Conservation (phyloP, 37 sponge, comb jelly and placozoan species). For the Chondrosia reniformis region DNA sequence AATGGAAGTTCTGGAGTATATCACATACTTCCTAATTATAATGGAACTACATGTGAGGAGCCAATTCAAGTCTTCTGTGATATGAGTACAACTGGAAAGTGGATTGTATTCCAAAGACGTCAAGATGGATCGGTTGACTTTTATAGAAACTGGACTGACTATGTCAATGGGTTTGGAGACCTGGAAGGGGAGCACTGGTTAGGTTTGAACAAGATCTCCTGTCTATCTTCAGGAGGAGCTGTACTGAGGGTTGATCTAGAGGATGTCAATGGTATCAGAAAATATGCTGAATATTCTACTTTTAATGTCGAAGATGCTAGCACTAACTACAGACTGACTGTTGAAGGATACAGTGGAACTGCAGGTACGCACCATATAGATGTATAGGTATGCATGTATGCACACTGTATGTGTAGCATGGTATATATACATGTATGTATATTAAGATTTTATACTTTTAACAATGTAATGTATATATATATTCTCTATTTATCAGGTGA, state of each 20-base stretch:
- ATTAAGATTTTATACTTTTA: too few species aligned
- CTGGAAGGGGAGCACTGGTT: background rate
- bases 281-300: slow-evolving; percentile 8
- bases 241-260: slow-evolving; percentile 1
- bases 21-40: too few species aligned
- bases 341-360: slow-evolving; percentile 8
- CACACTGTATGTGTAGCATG: too few species aligned
- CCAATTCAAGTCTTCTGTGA: slow-evolving; percentile 17
- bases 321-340: slow-evolving; percentile 7
- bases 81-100: slow-evolving; percentile 13
- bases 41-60: too few species aligned
- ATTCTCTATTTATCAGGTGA: too few species aligned
- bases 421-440: too few species aligned
- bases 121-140: slow-evolving; percentile 1
- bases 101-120: slow-evolving; percentile 10
- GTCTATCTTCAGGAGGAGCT: background rate
- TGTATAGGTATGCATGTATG: too few species aligned
- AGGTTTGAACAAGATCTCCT: background rate
- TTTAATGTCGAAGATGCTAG: background rate
- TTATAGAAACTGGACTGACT: background rate
- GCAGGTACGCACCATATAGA: too few species aligned
- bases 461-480: too few species aligned
- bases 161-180: slow-evolving; percentile 13
- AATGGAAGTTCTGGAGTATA: too few species aligned
- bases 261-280: background rate